Base-by-base conservation (phyloP, 1,140 invertebrate genomes). In the Hyposmocoma kahamanoa region DNA sequence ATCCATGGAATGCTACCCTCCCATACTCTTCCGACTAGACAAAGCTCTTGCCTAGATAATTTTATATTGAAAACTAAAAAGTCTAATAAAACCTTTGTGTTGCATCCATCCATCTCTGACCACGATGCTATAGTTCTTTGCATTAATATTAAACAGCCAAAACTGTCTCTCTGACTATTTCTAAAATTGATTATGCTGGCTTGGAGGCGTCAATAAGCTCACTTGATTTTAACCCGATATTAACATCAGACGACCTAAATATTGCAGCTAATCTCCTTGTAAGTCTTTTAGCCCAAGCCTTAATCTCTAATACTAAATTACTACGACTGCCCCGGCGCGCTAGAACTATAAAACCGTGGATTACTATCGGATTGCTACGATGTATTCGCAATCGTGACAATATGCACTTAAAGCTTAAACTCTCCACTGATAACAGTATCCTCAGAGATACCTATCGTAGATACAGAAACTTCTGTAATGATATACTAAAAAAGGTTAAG, bases 11-110 rank as follows among this genome's bases (percentile, higher is more conserved):
- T 30, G 49, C 15, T 50, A 6, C 42, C 49, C 32, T 17, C 42
- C 10, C 34, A 46, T 46, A 32, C 17, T 17, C 9, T 36, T 11
- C 34, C 44, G 1, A 46, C 50, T n/a, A 52, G 42, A 38, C 10
- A 13, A n/a, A 44, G 21, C 21, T 21, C 19, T 8, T 52, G 50
- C 44, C 26, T 52, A 8, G 42, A 46, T 24, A 38, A 46, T 32
- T 17, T 52, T 4, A 41, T 52, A 5, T 6, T 42, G 15, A 52
- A 52, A 42, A 28, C 26, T 30, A 18, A 34, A 4, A 26, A n/a
- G 17, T 22, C n/a, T 1, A 10, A 26, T 1, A 32, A 10, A n/a
- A 22, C 41, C 36, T 15, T 42, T 3, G 20, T 50, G 1, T 13
- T 41, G 5, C 8, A 42, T 1, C 17, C 39, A 10, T 10, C 39